Percentiles rank a stretch among this genome's conserved stretches.
Conservation (phyloP, 23 tunicate genomes). For the Ciona savignyi region DNA sequence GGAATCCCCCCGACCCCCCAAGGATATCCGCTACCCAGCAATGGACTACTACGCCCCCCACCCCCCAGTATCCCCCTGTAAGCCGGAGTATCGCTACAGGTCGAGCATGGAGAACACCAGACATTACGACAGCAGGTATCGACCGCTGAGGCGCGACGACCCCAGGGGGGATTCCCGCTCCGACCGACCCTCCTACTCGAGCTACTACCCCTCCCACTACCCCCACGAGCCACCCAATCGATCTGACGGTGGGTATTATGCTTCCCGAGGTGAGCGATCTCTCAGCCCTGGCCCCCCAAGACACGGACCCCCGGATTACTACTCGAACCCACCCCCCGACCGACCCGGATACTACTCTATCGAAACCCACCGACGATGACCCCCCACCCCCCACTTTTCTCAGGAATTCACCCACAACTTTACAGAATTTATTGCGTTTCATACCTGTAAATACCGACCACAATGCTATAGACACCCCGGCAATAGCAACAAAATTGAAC, state of each 20-base stretch:
- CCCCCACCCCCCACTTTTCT: background rate
- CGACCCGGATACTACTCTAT: background rate
- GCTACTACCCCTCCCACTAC: conserved; percentile 15
- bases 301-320: conserved; percentile 28
- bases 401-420: background rate
- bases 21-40: conserved; percentile 21
- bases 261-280: conserved; percentile 18
- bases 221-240: conserved; percentile 17
- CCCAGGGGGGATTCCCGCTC: background rate
- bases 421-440: no score
- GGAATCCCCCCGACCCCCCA: conserved; percentile 13
- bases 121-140: conserved; percentile 11
- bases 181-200: conserved; percentile 8
- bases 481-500: no score
- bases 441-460: no score
- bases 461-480: no score
- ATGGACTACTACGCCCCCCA: conserved; percentile 14
- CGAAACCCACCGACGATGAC: background rate
- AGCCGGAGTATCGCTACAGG: background rate
- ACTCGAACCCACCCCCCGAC: conserved; percentile 5
- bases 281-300: conserved; percentile 51
- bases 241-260: conserved; percentile 16
- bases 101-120: background rate
- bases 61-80: conserved; percentile 8
- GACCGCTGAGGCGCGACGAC: conserved; percentile 9